Evolutionary conservation across 2,888 invertebrate genomes (phyloP).

Genomic region (Protophormia terraenovae): DNA sequence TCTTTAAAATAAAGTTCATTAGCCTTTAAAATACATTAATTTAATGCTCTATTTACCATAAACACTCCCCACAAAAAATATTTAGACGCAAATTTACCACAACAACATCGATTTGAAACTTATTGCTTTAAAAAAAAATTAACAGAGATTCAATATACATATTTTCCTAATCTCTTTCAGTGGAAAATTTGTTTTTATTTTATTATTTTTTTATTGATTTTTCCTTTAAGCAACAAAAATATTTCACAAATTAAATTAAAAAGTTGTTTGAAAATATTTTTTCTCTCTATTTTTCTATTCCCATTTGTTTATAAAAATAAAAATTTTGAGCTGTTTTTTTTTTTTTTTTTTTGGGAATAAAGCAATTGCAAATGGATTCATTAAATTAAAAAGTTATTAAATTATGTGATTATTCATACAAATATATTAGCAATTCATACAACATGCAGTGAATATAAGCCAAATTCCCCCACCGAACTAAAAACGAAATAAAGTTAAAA

Average conservation of each 20-base stretch:
- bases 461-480: neutral
- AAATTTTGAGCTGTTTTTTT: neutral
- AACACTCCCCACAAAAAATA: too few species aligned
- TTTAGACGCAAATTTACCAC: too few species aligned
- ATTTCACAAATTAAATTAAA: slow-evolving; percentile 19
- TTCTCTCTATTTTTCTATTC: neutral
- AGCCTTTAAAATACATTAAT: too few species aligned
- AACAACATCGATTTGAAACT: neutral
- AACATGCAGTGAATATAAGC: too few species aligned
- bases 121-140: neutral
- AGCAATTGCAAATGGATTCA: neutral
- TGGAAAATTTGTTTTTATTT: neutral
- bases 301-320: neutral
- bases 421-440: neutral
- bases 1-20: too few species aligned
- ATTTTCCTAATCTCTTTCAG: neutral
- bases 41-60: too few species aligned
- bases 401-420: slow-evolving; percentile 9
- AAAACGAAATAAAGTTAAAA: neutral
- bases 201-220: neutral
- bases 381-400: slow-evolving; percentile 6
- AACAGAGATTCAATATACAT: too few species aligned
- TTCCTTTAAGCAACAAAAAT: slow-evolving; percentile 12
- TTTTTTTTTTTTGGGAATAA: too few species aligned
- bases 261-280: slow-evolving; percentile 8